A percentile compares a stretch with the other conserved stretches of the same genome.
These are phyloP conservation scores for Drosophila fungiperda DNA, from an alignment of 2,888 invertebrate species.

Conservation along the genomic window DNA sequence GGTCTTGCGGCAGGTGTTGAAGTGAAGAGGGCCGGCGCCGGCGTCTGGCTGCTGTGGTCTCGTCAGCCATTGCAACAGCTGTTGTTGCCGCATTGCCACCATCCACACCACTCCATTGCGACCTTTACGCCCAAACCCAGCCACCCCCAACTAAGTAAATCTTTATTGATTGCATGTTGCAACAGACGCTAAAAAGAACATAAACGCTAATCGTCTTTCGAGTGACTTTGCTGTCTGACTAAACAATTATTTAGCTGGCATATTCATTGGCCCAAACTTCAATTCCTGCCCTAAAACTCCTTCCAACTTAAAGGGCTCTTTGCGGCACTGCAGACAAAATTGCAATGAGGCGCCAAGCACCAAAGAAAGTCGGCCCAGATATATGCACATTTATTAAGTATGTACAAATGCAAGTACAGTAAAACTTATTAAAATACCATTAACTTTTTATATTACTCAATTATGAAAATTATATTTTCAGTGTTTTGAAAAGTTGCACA, in stretches of 20 bases:
- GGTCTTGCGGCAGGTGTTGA: conserved; percentile 32
- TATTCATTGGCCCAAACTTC: conserved; percentile 37
- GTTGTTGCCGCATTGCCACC: conserved; percentile 71
- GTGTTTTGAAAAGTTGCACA: not conserved
- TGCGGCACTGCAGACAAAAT: conserved; percentile 55
- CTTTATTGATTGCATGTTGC: conserved; percentile 77
- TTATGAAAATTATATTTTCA: not conserved
- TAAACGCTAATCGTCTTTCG: conserved; percentile 62
- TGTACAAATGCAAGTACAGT: conserved; percentile 7
- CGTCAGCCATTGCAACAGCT: conserved; percentile 72
- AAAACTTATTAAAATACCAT: not conserved
- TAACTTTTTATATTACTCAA: not conserved
- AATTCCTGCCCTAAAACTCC: not conserved
- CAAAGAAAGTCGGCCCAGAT: conserved; percentile 44
- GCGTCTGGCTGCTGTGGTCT: conserved; percentile 75
- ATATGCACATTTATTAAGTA: conserved; percentile 30
- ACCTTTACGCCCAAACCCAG: conserved; percentile 1
- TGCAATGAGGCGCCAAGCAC: conserved; percentile 46
- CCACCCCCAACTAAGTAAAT: conserved; percentile 53
- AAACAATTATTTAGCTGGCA: conserved; percentile 64
- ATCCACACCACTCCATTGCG: conserved; percentile 10
- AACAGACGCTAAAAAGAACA: conserved; percentile 49
- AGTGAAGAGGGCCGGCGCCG: conserved; percentile 61
- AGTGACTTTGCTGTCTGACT: conserved; percentile 66
- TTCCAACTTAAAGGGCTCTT: conserved; percentile 15